phyloP scores from a whole-genome alignment of 2,797 vertebrate species.

The Falco novaeseelandiae region DNA sequence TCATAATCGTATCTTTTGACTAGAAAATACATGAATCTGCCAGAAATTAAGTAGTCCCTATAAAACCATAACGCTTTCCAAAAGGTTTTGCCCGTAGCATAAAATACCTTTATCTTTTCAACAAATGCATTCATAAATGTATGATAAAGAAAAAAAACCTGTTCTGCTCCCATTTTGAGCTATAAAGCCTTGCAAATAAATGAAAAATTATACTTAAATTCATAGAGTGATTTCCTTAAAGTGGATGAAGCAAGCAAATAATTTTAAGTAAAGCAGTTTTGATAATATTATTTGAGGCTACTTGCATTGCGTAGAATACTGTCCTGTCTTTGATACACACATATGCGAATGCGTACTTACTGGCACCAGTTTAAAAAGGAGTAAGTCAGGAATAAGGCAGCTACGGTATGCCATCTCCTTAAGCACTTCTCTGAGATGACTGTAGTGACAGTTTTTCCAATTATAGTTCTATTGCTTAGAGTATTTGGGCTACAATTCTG shows the following conservation, averaged over 20 bases:
- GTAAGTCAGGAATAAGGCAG: background rate
- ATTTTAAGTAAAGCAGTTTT: slow-evolving; percentile 61
- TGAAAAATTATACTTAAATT: slow-evolving; percentile 1
- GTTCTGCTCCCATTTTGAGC: background rate
- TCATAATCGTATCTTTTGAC: background rate
- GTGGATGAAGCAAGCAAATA: slow-evolving; percentile 53
- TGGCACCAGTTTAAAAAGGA: background rate
- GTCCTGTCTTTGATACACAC: slow-evolving; percentile 22
- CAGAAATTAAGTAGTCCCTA: background rate
- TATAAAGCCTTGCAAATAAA: slow-evolving; percentile 40
- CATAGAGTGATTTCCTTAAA: slow-evolving; percentile 21
- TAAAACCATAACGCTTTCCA: background rate
- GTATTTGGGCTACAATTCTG: background rate
- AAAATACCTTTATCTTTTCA: background rate
- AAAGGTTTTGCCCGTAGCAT: background rate
- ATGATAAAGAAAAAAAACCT: background rate
- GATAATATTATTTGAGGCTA: slow-evolving; percentile 33
- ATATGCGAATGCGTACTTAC: background rate
- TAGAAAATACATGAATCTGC: background rate
- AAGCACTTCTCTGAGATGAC: background rate
- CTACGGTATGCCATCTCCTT: background rate
- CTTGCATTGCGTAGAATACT: slow-evolving; percentile 30
- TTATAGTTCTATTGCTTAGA: background rate
- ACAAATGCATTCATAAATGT: background rate
- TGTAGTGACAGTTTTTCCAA: background rate